Conservation (phyloP, 2,113 vertebrate genomes). For the Polypterus bichir region DNA sequence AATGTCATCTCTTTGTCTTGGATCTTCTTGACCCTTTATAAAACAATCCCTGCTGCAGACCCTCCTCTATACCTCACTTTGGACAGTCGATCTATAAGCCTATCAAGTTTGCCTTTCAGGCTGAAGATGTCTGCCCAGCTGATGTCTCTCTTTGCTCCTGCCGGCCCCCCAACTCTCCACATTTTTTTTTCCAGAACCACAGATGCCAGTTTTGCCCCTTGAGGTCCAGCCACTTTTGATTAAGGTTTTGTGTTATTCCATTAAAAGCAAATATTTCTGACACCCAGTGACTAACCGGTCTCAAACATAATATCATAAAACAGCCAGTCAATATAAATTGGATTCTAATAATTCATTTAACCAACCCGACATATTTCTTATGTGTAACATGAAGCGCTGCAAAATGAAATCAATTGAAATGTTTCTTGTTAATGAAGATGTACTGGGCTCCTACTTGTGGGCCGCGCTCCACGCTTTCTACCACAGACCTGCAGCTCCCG, state of each 20-base stretch:
- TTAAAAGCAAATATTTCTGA: conserved; percentile 83
- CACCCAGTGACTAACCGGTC: conserved; percentile 77
- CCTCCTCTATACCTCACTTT: too few species aligned
- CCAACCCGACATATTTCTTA: conserved; percentile 79
- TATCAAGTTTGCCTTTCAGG: too few species aligned
- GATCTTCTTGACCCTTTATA: too few species aligned
- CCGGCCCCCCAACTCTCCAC: neutral
- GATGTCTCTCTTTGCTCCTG: neutral
- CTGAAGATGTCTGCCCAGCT: too few species aligned
- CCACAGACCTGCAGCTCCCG: conserved; percentile 59
- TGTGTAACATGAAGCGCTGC: conserved; percentile 76
- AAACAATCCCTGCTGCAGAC: too few species aligned
- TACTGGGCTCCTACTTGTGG: conserved; percentile 65
- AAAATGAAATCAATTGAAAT: conserved; percentile 85
- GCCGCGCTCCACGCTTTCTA: conserved; percentile 54
- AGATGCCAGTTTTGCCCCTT: conserved; percentile 14
- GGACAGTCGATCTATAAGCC: too few species aligned
- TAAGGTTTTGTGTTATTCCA: conserved; percentile 65
- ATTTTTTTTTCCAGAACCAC: conserved; percentile 6
- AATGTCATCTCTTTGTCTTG: too few species aligned
- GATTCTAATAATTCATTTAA: conserved; percentile 77
- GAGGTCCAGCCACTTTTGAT: conserved; percentile 12
- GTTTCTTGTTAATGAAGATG: conserved; percentile 89
- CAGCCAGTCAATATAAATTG: conserved; percentile 73
- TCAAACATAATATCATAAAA: conserved; percentile 72